Evolutionary conservation across 1,140 invertebrate species (phyloP).

Genomic region (Phocides pigmalion): DNA sequence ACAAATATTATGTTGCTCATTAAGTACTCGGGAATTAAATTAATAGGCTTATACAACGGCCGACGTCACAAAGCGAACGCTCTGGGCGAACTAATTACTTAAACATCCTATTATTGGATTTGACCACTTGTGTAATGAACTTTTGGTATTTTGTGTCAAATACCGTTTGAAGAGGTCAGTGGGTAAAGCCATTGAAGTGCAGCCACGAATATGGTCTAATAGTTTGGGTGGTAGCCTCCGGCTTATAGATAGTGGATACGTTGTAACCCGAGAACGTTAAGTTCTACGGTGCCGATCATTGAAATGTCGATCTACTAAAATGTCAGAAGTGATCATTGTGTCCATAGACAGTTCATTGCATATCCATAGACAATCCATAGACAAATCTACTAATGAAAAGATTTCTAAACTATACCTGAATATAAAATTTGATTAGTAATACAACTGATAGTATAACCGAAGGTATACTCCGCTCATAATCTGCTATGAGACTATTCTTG

Average conservation of each 20-base stretch:
- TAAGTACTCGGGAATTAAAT: constrained; percentile 12
- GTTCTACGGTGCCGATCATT: constrained; percentile 4
- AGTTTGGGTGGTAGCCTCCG: constrained; percentile 69
- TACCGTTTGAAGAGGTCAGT: constrained; percentile 71
- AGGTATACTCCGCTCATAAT: no score
- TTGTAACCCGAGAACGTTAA: constrained; percentile 14
- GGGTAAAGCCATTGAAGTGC: constrained; percentile 78
- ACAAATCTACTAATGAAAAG: no score
- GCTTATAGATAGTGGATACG: constrained; percentile 67
- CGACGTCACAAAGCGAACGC: constrained; percentile 31
- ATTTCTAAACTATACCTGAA: no score
- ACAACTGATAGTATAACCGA: no score
- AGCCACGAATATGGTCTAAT: constrained; percentile 74
- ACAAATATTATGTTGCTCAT: neutral
- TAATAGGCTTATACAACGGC: constrained; percentile 29
- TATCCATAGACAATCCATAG: no score
- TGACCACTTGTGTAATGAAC: constrained; percentile 72
- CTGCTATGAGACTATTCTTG: no score
- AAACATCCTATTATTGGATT: constrained; percentile 72
- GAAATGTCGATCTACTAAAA: constrained; percentile 1
- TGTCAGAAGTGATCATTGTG: neutral
- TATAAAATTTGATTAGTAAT: no score
- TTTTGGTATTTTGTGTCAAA: constrained; percentile 70
- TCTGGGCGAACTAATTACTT: constrained; percentile 52
- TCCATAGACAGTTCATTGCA: no score